A percentile compares a stretch with the other conserved stretches of the same genome.
These are phyloP conservation scores for Cryptops parisi DNA, from an alignment of 2,888 invertebrate genomes.

Conservation along the genomic window DNA sequence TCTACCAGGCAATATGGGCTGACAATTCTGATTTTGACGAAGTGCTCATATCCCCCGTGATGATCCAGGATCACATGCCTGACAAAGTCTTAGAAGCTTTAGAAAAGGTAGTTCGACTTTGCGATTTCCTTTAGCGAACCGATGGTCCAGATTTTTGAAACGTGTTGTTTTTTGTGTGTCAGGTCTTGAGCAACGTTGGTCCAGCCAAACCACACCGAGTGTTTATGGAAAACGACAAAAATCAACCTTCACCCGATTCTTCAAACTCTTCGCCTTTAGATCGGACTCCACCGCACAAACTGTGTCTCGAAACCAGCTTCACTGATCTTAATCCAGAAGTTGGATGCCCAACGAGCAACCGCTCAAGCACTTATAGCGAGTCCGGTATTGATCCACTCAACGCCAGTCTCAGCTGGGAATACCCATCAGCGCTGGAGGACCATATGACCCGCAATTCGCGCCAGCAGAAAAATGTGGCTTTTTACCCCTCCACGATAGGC, in stretches of 20 bases:
- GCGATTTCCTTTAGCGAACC: not conserved
- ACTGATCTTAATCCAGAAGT: slow-evolving; percentile 39
- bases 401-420: slow-evolving; percentile 35
- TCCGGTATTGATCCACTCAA: slow-evolving; percentile 29
- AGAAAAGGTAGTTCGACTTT: slow-evolving; percentile 50
- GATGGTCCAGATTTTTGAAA: not conserved
- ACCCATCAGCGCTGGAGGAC: slow-evolving; percentile 32
- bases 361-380: slow-evolving; percentile 10
- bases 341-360: slow-evolving; percentile 9
- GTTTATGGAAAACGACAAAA: slow-evolving; percentile 5
- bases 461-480: slow-evolving; percentile 15
- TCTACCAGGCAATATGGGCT: slow-evolving; percentile 77
- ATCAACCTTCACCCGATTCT: slow-evolving; percentile 12
- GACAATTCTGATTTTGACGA: slow-evolving; percentile 71
- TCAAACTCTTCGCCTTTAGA: slow-evolving; percentile 16
- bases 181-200: slow-evolving; percentile 44
- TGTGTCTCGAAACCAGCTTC: slow-evolving; percentile 60
- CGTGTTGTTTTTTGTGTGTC: slow-evolving; percentile 7
- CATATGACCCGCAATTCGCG: slow-evolving; percentile 16
- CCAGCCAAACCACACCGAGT: slow-evolving; percentile 59
- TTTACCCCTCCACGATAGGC: slow-evolving; percentile 25
- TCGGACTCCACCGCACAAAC: slow-evolving; percentile 38
- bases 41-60: slow-evolving; percentile 73
- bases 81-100: slow-evolving; percentile 68
- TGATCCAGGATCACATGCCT: slow-evolving; percentile 84